Evolutionary conservation across 2,113 vertebrate genomes (phyloP).

Genomic region (Poeciliopsis retropinna): DNA sequence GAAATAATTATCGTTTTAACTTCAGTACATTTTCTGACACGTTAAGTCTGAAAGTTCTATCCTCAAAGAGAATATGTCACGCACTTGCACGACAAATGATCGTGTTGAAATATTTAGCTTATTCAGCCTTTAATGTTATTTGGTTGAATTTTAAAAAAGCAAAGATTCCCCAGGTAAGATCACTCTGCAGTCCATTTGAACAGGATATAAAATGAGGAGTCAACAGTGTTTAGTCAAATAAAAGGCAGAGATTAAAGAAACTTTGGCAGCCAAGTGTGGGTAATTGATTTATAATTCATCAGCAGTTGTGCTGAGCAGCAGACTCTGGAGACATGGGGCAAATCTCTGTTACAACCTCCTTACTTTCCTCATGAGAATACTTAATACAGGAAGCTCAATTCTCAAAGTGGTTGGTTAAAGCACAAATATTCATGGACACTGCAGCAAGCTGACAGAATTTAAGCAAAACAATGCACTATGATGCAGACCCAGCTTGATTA

Average conservation of each 20-base stretch:
- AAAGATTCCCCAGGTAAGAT: constrained; percentile 69
- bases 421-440: constrained; percentile 42
- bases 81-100: constrained; percentile 40
- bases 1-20: constrained; percentile 50
- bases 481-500: constrained; percentile 56
- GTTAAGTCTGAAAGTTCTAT: constrained; percentile 44
- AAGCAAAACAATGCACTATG: constrained; percentile 49
- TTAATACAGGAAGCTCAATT: constrained; percentile 43
- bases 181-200: constrained; percentile 59
- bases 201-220: constrained; percentile 65
- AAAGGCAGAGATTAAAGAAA: constrained; percentile 78
- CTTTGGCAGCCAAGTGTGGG: constrained; percentile 63
- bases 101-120: constrained; percentile 59
- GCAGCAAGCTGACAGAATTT: constrained; percentile 36
- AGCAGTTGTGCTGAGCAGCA: constrained; percentile 53
- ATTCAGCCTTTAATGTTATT: constrained; percentile 42
- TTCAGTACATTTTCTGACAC: constrained; percentile 43
- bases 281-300: constrained; percentile 82
- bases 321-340: constrained; percentile 52
- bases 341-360: constrained; percentile 55
- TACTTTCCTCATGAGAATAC: constrained; percentile 37
- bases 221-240: constrained; percentile 77
- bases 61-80: constrained; percentile 66
- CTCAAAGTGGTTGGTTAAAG: constrained; percentile 44
- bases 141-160: constrained; percentile 46